Conservation (phyloP, 2,888 invertebrate species). For the Creontiades dilutus region DNA sequence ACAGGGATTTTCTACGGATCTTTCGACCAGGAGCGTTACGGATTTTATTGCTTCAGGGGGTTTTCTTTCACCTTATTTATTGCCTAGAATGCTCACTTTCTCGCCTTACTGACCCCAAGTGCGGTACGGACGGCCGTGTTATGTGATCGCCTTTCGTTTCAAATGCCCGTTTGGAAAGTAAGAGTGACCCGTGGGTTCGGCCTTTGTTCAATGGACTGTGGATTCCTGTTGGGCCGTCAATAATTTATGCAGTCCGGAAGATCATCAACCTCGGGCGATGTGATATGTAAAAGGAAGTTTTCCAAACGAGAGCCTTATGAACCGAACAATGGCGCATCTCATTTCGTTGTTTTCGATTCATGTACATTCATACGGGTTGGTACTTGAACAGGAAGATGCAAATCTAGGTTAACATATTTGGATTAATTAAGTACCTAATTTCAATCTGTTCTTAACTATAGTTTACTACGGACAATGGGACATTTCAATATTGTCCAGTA, state of each 20-base stretch:
- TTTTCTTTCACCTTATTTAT: constrained; percentile 22
- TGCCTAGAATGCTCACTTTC: constrained; percentile 19
- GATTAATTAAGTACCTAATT: too few relatives aligned
- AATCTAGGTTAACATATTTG: too few relatives aligned
- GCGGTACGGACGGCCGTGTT: not conserved
- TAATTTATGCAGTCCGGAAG: constrained; percentile 19
- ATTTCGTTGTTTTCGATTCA: not conserved
- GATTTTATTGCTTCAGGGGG: constrained; percentile 7
- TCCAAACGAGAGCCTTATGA: not conserved
- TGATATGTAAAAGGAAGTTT: constrained; percentile 26
- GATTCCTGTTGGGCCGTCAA: not conserved
- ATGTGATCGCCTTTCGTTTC: constrained; percentile 30
- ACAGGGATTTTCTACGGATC: not conserved
- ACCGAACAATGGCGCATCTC: constrained; percentile 8
- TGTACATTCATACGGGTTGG: not conserved
- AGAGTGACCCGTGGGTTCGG: constrained; percentile 21
- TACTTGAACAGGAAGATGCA: not conserved
- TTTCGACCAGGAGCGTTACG: not conserved
- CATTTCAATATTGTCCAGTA: too few relatives aligned
- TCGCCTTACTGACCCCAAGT: constrained; percentile 24
- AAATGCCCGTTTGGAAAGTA: constrained; percentile 17
- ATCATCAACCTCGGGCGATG: not conserved
- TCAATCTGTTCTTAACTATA: too few relatives aligned
- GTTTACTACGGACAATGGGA: too few relatives aligned
- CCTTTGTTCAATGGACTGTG: constrained; percentile 16